phyloP scores from a whole-genome alignment of 2,888 invertebrate genomes.

The Bedellia somnulentella region DNA sequence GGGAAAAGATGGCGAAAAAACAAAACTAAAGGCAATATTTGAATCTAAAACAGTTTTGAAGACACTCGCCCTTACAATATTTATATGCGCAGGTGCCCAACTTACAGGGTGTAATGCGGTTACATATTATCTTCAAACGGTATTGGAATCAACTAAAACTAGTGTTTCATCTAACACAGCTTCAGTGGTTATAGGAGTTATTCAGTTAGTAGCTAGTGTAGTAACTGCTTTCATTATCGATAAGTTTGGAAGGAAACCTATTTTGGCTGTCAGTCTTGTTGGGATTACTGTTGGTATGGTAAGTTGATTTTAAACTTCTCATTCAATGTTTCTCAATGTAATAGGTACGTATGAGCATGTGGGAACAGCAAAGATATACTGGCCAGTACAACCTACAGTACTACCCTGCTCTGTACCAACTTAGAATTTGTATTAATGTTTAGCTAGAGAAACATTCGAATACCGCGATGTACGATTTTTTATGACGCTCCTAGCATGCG shows the following conservation, averaged over 20 bases:
- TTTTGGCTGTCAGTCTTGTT: neutral
- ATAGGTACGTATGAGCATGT: too few species aligned
- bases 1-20: neutral
- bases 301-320: slow-evolving; percentile 7
- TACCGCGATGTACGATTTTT: too few species aligned
- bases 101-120: slow-evolving; percentile 26
- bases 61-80: slow-evolving; percentile 7
- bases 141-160: slow-evolving; percentile 26
- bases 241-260: slow-evolving; percentile 5
- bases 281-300: slow-evolving; percentile 21
- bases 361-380: too few species aligned
- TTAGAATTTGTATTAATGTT: too few species aligned
- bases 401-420: too few species aligned
- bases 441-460: too few species aligned
- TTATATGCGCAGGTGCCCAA: slow-evolving; percentile 14
- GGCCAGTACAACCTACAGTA: too few species aligned
- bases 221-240: slow-evolving; percentile 9
- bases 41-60: slow-evolving; percentile 7
- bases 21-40: slow-evolving; percentile 1
- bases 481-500: too few species aligned
- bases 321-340: neutral
- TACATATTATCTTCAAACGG: slow-evolving; percentile 27
- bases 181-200: slow-evolving; percentile 25
- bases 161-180: slow-evolving; percentile 22
- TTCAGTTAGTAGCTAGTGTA: slow-evolving; percentile 25